Percentiles rank a stretch among this genome's conserved stretches.
phyloP scores from a whole-genome alignment of 37 sponge, comb jelly and placozoan species.

The Crambe crambe region DNA sequence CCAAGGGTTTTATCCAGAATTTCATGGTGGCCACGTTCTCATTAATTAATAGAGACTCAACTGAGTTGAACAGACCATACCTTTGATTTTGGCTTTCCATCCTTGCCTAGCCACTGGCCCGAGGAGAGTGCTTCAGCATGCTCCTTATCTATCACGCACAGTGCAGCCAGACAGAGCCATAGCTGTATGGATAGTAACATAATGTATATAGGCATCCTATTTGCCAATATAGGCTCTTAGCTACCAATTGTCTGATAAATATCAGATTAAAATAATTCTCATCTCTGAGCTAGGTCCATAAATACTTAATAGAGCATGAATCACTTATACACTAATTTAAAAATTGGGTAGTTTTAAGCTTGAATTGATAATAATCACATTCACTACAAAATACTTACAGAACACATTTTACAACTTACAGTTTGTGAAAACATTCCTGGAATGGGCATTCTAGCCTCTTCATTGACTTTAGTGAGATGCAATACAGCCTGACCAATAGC shows the following conservation, averaged over 20 bases:
- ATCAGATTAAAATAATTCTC: too few species aligned
- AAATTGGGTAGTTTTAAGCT: too few species aligned
- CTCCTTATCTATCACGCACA: constrained; percentile 93
- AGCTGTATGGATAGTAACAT: constrained; percentile 22
- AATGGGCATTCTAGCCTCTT: constrained; percentile 59
- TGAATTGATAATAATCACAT: background rate
- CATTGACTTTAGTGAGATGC: constrained; percentile 80
- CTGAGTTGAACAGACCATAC: too few species aligned
- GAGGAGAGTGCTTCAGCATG: constrained; percentile 90
- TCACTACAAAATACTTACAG: background rate
- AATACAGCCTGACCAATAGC: constrained; percentile 89
- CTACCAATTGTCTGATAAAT: too few species aligned
- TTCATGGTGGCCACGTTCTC: too few species aligned
- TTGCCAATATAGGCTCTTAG: too few species aligned
- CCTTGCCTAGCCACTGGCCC: constrained; percentile 82
- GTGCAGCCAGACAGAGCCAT: constrained; percentile 93
- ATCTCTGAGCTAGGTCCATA: too few species aligned
- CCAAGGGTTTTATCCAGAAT: too few species aligned
- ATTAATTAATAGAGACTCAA: too few species aligned
- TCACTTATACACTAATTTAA: too few species aligned
- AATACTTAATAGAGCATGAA: too few species aligned
- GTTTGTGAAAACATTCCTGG: constrained; percentile 85
- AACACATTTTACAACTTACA: constrained; percentile 24
- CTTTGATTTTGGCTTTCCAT: constrained; percentile 72
- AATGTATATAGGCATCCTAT: background rate